Evolutionary conservation across 2,888 invertebrate genomes (phyloP), one percentile per base, ranked within the genome.

Genomic region (Pristionchus entomophagus): DNA sequence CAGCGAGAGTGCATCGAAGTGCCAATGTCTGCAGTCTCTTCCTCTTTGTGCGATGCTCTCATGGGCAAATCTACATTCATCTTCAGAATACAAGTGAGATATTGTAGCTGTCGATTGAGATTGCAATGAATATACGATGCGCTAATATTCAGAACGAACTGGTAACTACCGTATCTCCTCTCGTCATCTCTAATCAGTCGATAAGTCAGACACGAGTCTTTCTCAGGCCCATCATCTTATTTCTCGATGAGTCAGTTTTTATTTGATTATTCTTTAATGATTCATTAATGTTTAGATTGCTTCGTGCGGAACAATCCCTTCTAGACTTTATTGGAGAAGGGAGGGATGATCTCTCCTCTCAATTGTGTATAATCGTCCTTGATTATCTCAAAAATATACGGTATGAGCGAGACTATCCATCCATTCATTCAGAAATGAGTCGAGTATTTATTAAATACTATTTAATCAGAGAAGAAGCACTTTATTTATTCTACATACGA

Each of bases 321-420:
- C 53, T n/a, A 53, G 29, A 26, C n/a, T 32, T 12, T 17, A 80
- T 80, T 35, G 29, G 22, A 19, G 26, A 53, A 2, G 8, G 5
- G 14, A 53, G 19, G n/a, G 17, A 14, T 12, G 80, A 80, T 51
- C 32, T 80, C 8, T 35, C 80, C 38, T 80, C 80, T 53, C 49
- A 22, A 53, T 35, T 80, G 32, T 80, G 80, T 80, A 12, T 19
- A 22, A 32, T 51, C 8, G 29, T 51, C 22, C 29, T 80, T 10
- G 17, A 49, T 14, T 29, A 77, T 77, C 77, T 77, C 77, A 41
- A 77, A 14, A n/a, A 77, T 14, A n/a, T 77, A 77, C 17, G 77
- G 77, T 77, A 69, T 69, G n/a, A n/a, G n/a, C n/a, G 35, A 32
- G 32, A 3, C 1, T 65, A 32, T 32, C 17, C n/a, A n/a, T 14